Base-by-base conservation (phyloP, 2,888 invertebrate species). In the Sinohyriopsis cumingii region DNA sequence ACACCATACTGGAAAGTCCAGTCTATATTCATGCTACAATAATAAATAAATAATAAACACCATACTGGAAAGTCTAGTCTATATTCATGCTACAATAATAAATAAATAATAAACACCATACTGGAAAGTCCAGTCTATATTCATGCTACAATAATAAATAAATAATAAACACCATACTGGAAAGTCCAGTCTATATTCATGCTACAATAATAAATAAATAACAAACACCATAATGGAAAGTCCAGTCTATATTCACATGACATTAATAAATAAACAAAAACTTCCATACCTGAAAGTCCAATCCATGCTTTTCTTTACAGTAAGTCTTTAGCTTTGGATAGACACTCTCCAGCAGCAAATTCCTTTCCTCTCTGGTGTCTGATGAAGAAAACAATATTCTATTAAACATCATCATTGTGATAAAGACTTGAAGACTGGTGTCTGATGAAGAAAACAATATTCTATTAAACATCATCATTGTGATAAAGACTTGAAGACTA, bases 281-380 rank as follows among this genome's bases (percentile, higher is more conserved):
- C 22, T 24, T 6, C 12, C 55, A 64, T 73, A 85, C 85, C 83
- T 84, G 83, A 68, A 84, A 85, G 57, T 86, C 85, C 65, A 86
- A 72, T 33, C 85, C 86, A 76, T 86, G 78, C 19, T 80, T 79
- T 62, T 98, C 89, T 97, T 97, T 97, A 88, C 68, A 82, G 67
- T 82, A 79, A 25, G 77, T 67, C 61, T 83, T 78, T 19, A 86
- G 78, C 57, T 77, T 79, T 2, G 85, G 84, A 69, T 85, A 85
- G 9, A 84, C 84, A 55, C 81, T 75, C 65, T 84, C 80, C 54
- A 82, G 76, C 33, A 86, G 64, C n/a, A 82, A 71, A 72, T 84
- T 83, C 63, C 86, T 75, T 66, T 86, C 86, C 68, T 81, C 82
- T 68, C 70, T 68, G 55, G 84, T 80, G 64, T 85, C 85, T 85